Conservation (phyloP, 2,113 vertebrate genomes). For the Piprites chloris region DNA sequence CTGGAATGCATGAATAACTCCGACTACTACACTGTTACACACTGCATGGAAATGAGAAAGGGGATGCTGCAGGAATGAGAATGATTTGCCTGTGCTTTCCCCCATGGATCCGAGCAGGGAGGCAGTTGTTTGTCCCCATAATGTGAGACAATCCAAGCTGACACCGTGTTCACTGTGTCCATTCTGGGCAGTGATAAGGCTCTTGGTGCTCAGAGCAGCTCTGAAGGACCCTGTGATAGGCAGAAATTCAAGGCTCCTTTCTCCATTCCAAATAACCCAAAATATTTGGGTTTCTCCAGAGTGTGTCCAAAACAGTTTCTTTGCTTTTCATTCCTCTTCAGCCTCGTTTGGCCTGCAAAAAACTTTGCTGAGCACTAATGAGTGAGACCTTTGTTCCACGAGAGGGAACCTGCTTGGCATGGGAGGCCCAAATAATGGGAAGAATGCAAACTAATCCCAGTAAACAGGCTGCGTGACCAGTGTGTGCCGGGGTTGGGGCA, state of each 20-base stretch:
- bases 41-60: slow-evolving; percentile 36
- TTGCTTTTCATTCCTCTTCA: slow-evolving; percentile 5
- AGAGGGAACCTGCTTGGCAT: not conserved
- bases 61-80: slow-evolving; percentile 10
- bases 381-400: not conserved
- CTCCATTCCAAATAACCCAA: not conserved
- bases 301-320: slow-evolving; percentile 52
- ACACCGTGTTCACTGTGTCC: not conserved
- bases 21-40: not conserved
- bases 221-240: not conserved
- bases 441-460: slow-evolving; percentile 7
- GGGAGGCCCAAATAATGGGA: not conserved
- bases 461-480: not conserved
- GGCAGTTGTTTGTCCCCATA: not conserved
- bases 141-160: not conserved
- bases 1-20: slow-evolving; percentile 31
- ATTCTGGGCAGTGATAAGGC: not conserved
- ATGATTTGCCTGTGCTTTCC: not conserved
- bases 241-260: slow-evolving; percentile 66
- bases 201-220: not conserved
- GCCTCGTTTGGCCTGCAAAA: not conserved
- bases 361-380: not conserved
- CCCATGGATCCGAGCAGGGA: not conserved
- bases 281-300: slow-evolving; percentile 63
- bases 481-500: not conserved